Base-by-base conservation (phyloP, 2,888 invertebrate species). In the Clusia tigrina region DNA sequence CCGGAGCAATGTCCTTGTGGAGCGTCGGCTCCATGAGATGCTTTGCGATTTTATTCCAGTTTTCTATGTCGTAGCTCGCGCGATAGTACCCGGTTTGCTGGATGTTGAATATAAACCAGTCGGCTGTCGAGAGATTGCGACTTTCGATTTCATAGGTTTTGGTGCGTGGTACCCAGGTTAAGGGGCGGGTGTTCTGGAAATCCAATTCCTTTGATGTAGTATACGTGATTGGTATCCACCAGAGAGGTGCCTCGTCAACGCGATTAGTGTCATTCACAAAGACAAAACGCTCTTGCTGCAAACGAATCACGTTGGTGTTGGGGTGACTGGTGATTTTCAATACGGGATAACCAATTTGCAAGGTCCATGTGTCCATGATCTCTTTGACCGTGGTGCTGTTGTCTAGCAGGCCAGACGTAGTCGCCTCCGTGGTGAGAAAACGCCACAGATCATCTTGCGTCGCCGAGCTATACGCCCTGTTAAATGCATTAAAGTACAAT, bases 301-400 rank as follows among this genome's bases (percentile, higher is more conserved):
- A 61, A 6, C 75, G 73, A 23, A 82, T 71, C 0, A 75, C 66
- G 67, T 79, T 71, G 0, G 78, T 70, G 37, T 76, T 77, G 12
- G 80, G 78, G 67, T 87, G 85, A 69, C 77, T 85, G 0, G 75
- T 85, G 0, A 91, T 88, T 1, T 86, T 89, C 0, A 95, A 84
- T 0, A 94, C 88, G 0, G 95, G 95, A 79, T 91, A 95, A 0
- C 95, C 95, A 66, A 91, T 92, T 83, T 94, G 93, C 51, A 92
- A 81, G 0, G 94, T 95, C 95, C 95, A 95, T 0, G 94, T 92
- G 74, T 93, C 92, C 95, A 95, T 95, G 2, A 95, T 90, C 69
- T 78, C 77, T 54, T 84, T 84, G 0, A 94, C 89, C 0, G 89
- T 89, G 2, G 91, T 87, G 65, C 87, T 86, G 2, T 85, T 83